A percentile compares a stretch with the other conserved stretches of the same genome.
Evolutionary conservation across 2,797 vertebrate genomes (phyloP).

Genomic region (Crocodylus rhombifer): DNA sequence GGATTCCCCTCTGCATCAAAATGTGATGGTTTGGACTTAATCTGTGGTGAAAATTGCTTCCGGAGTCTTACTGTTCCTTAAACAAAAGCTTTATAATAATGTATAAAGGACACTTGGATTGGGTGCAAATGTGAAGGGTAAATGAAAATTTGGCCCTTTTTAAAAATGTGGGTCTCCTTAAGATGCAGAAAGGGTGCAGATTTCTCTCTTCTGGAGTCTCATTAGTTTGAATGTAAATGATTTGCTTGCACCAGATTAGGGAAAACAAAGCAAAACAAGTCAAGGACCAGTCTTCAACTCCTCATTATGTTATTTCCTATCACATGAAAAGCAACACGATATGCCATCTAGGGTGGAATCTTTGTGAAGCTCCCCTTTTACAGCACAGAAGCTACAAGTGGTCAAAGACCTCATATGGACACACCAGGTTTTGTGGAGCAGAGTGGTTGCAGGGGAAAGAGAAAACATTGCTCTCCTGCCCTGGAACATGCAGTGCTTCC

Average conservation of each 20-base stretch:
- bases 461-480: too few relatives aligned
- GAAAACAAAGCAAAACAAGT: background rate
- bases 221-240: too few relatives aligned
- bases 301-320: too few relatives aligned
- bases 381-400: background rate
- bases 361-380: background rate
- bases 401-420: too few relatives aligned
- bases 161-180: background rate
- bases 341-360: too few relatives aligned
- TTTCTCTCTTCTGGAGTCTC: background rate
- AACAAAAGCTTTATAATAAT: background rate
- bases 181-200: too few relatives aligned
- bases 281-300: background rate
- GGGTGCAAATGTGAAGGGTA: background rate
- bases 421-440: background rate
- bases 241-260: too few relatives aligned
- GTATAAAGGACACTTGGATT: background rate
- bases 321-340: too few relatives aligned
- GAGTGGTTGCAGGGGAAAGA: too few relatives aligned
- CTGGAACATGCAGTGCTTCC: too few relatives aligned
- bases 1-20: background rate
- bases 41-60: background rate
- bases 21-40: background rate
- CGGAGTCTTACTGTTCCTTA: background rate
- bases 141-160: background rate